phyloP scores from a whole-genome alignment of 1,140 invertebrate species.

The Prorops nasuta region DNA sequence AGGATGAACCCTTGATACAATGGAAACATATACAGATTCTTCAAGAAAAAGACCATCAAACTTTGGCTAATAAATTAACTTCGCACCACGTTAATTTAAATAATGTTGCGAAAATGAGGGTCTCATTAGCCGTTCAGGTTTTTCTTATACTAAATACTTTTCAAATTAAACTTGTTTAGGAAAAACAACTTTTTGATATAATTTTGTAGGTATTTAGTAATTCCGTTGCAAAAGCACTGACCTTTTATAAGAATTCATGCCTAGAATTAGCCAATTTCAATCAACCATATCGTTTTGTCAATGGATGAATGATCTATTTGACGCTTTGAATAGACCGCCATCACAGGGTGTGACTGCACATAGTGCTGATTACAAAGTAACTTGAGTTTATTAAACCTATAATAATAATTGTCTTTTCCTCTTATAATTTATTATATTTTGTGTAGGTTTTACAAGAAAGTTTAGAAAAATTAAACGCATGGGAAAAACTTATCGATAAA shows the following conservation, averaged over 20 bases:
- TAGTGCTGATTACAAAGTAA: background rate
- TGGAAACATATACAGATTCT: background rate
- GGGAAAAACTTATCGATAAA: background rate
- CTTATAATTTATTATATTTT: background rate
- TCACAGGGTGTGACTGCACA: background rate
- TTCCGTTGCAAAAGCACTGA: background rate
- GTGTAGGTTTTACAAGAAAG: too few relatives aligned
- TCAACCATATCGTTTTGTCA: background rate
- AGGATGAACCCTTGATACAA: background rate
- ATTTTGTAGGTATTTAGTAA: background rate
- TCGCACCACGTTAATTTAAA: background rate
- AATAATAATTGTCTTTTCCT: background rate
- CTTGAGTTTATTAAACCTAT: background rate
- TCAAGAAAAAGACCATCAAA: background rate
- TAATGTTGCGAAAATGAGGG: too few relatives aligned
- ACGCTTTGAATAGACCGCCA: background rate
- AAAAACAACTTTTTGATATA: background rate
- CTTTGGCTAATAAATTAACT: background rate
- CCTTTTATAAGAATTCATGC: background rate
- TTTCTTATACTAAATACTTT: background rate
- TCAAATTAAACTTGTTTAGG: background rate
- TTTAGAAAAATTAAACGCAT: background rate
- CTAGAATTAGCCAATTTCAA: background rate
- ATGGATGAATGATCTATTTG: background rate
- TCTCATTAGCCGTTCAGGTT: background rate